Conservation (phyloP, 1,140 invertebrate genomes). For the Ceratoteleas bidentatus region DNA sequence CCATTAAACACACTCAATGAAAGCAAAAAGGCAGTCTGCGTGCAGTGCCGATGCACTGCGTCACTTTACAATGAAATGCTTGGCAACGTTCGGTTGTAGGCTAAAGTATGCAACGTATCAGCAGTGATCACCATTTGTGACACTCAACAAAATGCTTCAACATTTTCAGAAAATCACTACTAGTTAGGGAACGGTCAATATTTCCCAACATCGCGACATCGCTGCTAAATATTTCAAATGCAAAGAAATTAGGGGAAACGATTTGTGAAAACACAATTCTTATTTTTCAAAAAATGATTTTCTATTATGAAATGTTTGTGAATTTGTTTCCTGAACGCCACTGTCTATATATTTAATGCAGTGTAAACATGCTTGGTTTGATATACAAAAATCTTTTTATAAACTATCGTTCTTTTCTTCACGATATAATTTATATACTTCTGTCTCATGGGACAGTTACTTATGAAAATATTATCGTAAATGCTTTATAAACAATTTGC, state of each 20-base stretch:
- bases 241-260: slow-evolving; percentile 3
- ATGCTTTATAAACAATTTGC: too few species aligned
- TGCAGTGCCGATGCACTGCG: slow-evolving; percentile 20
- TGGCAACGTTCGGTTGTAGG: slow-evolving; percentile 20
- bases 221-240: slow-evolving; percentile 6
- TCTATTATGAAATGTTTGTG: slow-evolving; percentile 3
- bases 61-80: slow-evolving; percentile 50
- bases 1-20: slow-evolving; percentile 39
- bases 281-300: slow-evolving; percentile 4
- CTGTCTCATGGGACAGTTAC: too few species aligned
- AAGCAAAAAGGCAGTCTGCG: slow-evolving; percentile 34
- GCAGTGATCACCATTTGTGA: slow-evolving; percentile 35
- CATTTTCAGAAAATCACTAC: slow-evolving; percentile 15
- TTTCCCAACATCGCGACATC: slow-evolving; percentile 11
- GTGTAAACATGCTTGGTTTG: too few species aligned
- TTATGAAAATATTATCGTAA: too few species aligned
- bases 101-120: slow-evolving; percentile 38
- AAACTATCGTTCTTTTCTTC: too few species aligned
- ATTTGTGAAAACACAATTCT: not conserved
- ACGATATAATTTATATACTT: too few species aligned
- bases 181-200: slow-evolving; percentile 10
- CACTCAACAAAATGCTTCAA: slow-evolving; percentile 27
- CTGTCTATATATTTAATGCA: too few species aligned
- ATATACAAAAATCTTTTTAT: too few species aligned
- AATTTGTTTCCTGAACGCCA: slow-evolving; percentile 10